Conservation (phyloP, 2,797 vertebrate species). For the Enteromius afrohamiltoni region DNA sequence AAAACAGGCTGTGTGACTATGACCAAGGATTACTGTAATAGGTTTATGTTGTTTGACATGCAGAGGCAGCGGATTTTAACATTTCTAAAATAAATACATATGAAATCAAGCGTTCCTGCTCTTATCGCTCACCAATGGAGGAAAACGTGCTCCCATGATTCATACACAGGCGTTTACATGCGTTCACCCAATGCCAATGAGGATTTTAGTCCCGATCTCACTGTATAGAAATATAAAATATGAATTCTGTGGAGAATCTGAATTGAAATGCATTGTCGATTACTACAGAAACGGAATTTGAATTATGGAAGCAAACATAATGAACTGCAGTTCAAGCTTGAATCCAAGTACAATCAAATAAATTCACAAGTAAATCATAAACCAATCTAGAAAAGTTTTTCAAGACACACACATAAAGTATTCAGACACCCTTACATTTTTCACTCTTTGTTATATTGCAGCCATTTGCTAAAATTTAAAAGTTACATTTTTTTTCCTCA, state of each 20-base stretch:
- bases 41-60: conserved; percentile 40
- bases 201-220: not conserved
- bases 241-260: not conserved
- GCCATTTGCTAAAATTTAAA: too few relatives aligned
- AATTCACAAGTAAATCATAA: not conserved
- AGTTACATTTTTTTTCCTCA: too few relatives aligned
- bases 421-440: too few relatives aligned
- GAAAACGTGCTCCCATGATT: conserved; percentile 5
- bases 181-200: not conserved
- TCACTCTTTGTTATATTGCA: too few relatives aligned
- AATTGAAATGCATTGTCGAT: not conserved
- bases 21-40: conserved; percentile 33
- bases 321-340: too few relatives aligned
- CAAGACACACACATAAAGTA: too few relatives aligned
- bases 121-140: conserved; percentile 11
- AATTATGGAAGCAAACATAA: too few relatives aligned
- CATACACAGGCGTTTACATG: not conserved
- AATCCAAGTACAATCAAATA: not conserved
- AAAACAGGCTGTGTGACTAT: conserved; percentile 24
- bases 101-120: not conserved
- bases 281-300: too few relatives aligned
- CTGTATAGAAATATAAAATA: not conserved
- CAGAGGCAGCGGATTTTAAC: conserved; percentile 20
- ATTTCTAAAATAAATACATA: conserved; percentile 26
- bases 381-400: not conserved